Percentiles rank a stretch among this genome's conserved stretches.
Conservation (phyloP, 2,797 vertebrate species). For the Karalla daura region DNA sequence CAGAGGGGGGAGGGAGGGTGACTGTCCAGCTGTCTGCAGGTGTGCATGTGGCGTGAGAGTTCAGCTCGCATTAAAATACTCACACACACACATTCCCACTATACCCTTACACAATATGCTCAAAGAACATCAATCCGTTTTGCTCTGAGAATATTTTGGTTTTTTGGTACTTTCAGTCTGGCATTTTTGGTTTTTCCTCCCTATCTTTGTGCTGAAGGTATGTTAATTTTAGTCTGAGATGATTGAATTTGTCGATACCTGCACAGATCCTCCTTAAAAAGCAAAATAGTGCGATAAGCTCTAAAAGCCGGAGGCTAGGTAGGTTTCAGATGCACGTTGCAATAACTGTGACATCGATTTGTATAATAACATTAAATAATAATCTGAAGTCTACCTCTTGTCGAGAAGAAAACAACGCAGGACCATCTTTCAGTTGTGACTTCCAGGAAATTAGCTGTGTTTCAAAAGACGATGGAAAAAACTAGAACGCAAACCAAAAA, state of each 20-base stretch:
- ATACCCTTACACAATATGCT: neutral
- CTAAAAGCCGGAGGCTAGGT: too few relatives aligned
- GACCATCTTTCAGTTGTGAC: neutral
- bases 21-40: conserved; percentile 74
- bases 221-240: neutral
- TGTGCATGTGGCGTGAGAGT: conserved; percentile 69
- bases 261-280: neutral
- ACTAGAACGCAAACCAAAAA: neutral
- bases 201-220: neutral
- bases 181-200: neutral
- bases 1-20: conserved; percentile 40
- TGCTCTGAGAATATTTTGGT: neutral
- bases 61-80: conserved; percentile 53
- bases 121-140: neutral
- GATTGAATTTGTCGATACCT: neutral
- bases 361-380: neutral
- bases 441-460: neutral
- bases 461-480: neutral
- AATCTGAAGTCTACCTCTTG: neutral
- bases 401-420: neutral
- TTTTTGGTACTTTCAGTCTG: neutral
- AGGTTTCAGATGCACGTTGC: neutral
- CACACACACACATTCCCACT: conserved; percentile 15
- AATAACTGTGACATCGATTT: neutral
- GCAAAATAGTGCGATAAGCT: too few relatives aligned